These are phyloP conservation scores for Epinephelus lanceolatus DNA, from an alignment of 2,113 vertebrate species.

Conservation along the genomic window DNA sequence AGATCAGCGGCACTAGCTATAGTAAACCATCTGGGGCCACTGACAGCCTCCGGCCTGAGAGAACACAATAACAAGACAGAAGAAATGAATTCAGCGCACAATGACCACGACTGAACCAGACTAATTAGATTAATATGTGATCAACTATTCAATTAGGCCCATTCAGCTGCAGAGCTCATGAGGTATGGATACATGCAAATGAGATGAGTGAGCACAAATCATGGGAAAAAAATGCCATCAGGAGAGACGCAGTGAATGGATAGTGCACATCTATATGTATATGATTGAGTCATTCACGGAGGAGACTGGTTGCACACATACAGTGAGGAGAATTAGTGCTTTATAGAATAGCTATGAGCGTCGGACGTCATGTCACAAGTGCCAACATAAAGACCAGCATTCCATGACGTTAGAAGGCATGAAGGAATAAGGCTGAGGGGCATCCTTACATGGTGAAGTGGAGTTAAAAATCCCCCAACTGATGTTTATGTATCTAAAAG, in stretches of 20 bases:
- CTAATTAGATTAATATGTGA: constrained; percentile 82
- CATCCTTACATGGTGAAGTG: neutral
- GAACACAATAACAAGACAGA: constrained; percentile 70
- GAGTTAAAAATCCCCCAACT: neutral
- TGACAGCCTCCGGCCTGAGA: constrained; percentile 62
- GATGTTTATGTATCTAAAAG: neutral
- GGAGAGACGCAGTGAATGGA: neutral
- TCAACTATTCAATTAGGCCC: constrained; percentile 76
- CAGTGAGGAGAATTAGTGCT: neutral
- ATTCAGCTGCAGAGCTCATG: constrained; percentile 65
- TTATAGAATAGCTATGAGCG: neutral
- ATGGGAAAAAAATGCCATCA: neutral
- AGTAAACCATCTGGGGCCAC: constrained; percentile 74
- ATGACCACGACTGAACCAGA: constrained; percentile 69
- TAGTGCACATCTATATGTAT: neutral
- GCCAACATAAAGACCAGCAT: neutral
- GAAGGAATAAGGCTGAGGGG: neutral
- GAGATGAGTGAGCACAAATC: constrained; percentile 56
- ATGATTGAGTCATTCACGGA: neutral
- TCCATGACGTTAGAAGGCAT: neutral
- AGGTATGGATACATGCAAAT: constrained; percentile 77
- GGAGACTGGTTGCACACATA: neutral
- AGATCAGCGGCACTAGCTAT: constrained; percentile 44
- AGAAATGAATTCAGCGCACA: constrained; percentile 70
- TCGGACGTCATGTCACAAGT: neutral